Conservation (phyloP, 2,888 invertebrate species). For the Apamea monoglypha region DNA sequence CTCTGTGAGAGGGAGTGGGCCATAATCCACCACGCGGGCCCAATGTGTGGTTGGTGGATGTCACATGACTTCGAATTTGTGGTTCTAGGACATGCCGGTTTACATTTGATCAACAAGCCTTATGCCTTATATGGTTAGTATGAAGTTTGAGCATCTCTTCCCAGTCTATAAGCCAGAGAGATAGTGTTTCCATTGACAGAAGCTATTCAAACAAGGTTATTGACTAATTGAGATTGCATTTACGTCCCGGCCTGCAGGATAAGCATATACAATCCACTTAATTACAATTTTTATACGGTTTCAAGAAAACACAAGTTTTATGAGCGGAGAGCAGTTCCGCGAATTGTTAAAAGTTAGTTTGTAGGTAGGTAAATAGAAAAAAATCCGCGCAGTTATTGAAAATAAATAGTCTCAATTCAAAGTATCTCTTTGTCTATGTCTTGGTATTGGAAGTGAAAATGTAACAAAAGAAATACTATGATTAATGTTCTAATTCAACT, state of each 20-base stretch:
- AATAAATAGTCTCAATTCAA: background rate
- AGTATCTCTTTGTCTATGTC: background rate
- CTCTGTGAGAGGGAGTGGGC: too few species aligned
- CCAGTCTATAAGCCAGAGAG: slow-evolving; percentile 17
- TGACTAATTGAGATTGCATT: slow-evolving; percentile 56
- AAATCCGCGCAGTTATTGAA: background rate
- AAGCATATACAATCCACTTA: background rate
- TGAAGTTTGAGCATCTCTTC: slow-evolving; percentile 4
- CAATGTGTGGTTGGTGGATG: too few species aligned
- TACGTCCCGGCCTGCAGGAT: slow-evolving; percentile 18
- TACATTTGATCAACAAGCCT: background rate
- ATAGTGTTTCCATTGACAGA: slow-evolving; percentile 60
- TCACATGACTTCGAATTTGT: too few species aligned
- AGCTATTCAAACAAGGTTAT: slow-evolving; percentile 60
- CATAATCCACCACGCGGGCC: too few species aligned
- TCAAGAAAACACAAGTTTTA: background rate
- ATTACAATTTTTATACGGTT: background rate
- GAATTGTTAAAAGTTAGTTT: background rate
- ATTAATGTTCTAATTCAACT: too few species aligned
- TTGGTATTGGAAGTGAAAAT: background rate
- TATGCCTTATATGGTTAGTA: background rate
- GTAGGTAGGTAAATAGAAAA: background rate
- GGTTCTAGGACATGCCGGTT: too few species aligned
- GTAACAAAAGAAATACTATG: slow-evolving; percentile 7
- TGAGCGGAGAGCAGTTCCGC: background rate